These are phyloP conservation scores for Poecile atricapillus DNA, from an alignment of 2,113 vertebrate species.

Conservation along the genomic window DNA sequence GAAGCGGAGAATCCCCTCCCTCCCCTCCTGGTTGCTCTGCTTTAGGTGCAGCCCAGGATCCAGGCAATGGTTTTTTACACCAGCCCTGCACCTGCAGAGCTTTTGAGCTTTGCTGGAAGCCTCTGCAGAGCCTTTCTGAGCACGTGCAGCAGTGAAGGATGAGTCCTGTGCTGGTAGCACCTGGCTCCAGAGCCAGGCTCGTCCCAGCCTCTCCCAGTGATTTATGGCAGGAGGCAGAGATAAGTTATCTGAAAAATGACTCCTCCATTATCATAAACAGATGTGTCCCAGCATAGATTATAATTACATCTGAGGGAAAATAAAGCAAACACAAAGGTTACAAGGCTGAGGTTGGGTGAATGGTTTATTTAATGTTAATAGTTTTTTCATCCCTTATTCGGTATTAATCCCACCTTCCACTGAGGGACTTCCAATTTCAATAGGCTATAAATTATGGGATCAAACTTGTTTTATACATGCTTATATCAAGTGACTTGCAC, in stretches of 20 bases:
- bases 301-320: background rate
- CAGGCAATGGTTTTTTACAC: background rate
- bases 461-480: background rate
- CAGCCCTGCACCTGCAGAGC: background rate
- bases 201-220: background rate
- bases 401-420: background rate
- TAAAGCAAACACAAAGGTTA: background rate
- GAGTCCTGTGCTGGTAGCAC: background rate
- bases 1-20: background rate
- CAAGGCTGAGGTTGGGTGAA: background rate
- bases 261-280: background rate
- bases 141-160: fast-evolving
- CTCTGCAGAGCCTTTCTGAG: background rate
- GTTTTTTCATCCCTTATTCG: background rate
- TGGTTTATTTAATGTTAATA: background rate
- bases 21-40: background rate
- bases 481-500: background rate
- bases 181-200: background rate
- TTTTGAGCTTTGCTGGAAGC: background rate
- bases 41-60: background rate
- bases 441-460: background rate
- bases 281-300: background rate
- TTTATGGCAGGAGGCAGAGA: background rate
- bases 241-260: background rate
- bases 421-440: background rate